phyloP scores from a whole-genome alignment of 2,797 vertebrate species.

The Pangasius larnaudii region DNA sequence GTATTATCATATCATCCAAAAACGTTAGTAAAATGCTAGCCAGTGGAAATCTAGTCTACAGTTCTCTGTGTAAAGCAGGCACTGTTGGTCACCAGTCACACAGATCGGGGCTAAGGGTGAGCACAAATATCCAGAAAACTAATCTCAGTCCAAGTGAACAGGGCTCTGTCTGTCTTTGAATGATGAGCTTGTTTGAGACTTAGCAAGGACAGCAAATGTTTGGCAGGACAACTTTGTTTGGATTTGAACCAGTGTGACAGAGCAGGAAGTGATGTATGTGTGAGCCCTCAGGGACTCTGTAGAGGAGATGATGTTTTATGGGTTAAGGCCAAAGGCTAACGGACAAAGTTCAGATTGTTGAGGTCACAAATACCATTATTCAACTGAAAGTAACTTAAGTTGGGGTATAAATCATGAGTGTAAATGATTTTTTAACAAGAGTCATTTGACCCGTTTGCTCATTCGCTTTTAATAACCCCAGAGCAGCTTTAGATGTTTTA shows the following conservation, averaged over 20 bases:
- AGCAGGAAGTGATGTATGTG: conserved; percentile 11
- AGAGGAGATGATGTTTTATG: conserved; percentile 21
- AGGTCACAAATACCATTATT: neutral
- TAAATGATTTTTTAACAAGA: conserved; percentile 30
- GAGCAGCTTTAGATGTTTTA: conserved; percentile 16
- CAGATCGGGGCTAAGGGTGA: neutral
- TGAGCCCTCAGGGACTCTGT: neutral
- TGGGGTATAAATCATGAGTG: conserved; percentile 20
- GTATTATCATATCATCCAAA: neutral
- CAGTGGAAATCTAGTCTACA: neutral
- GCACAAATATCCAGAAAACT: conserved; percentile 8
- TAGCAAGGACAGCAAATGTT: conserved; percentile 18
- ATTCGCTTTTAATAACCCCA: conserved; percentile 39
- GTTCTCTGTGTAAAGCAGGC: neutral
- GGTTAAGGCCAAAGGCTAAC: conserved; percentile 20
- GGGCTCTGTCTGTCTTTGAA: conserved; percentile 12
- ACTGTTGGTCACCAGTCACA: neutral
- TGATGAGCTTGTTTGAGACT: conserved; percentile 30
- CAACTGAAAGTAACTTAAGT: neutral
- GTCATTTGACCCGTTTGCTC: conserved; percentile 41
- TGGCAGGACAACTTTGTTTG: conserved; percentile 23
- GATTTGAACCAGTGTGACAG: neutral
- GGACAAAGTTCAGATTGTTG: conserved; percentile 5
- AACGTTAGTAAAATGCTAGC: neutral
- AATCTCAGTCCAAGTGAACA: neutral